Conservation (phyloP, 2,797 vertebrate species). For the Pogonophryne albipinna region DNA sequence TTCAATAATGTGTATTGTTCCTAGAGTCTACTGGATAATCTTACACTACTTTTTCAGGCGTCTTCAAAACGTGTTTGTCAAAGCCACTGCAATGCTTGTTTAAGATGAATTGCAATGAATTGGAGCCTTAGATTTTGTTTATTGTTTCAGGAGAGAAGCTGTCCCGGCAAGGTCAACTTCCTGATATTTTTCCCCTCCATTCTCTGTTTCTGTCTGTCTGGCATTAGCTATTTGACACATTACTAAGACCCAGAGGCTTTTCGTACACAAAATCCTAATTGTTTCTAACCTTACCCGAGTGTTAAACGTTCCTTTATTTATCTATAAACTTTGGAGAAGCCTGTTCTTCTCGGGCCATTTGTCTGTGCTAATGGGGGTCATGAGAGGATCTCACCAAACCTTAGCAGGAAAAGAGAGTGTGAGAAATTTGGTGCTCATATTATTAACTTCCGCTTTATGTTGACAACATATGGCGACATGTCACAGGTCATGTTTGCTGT, state of each 20-base stretch:
- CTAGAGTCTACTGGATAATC: conserved; percentile 54
- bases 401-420: conserved; percentile 30
- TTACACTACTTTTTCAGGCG: conserved; percentile 31
- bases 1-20: conserved; percentile 52
- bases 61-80: conserved; percentile 50
- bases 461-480: conserved; percentile 34
- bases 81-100: conserved; percentile 71
- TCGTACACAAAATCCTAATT: neutral
- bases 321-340: conserved; percentile 20
- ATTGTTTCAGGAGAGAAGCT: conserved; percentile 68
- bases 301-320: conserved; percentile 34
- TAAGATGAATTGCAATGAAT: conserved; percentile 72
- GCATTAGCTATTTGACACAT: conserved; percentile 18
- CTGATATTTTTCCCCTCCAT: conserved; percentile 46
- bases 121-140: conserved; percentile 68
- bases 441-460: conserved; percentile 49
- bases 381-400: conserved; percentile 29
- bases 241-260: conserved; percentile 23
- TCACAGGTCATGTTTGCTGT: conserved; percentile 38
- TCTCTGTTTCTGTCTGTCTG: conserved; percentile 23
- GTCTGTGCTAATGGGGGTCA: conserved; percentile 47
- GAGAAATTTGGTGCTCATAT: conserved; percentile 52
- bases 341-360: conserved; percentile 26
- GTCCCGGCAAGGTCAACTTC: conserved; percentile 67
- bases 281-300: conserved; percentile 4